Evolutionary conservation across 2,888 invertebrate species (phyloP).

Genomic region (Stenichneumon culpator): DNA sequence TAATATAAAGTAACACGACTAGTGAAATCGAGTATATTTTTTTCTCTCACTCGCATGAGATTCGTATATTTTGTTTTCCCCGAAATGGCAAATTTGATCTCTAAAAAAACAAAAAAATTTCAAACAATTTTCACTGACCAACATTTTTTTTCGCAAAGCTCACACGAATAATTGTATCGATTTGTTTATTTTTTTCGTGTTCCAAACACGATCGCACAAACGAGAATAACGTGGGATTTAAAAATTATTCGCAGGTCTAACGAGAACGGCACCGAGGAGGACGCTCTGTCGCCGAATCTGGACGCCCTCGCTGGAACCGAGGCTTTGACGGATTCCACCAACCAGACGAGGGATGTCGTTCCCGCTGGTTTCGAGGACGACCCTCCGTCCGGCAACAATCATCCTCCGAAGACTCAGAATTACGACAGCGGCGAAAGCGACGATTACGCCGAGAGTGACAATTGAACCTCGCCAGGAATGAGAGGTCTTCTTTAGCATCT

Average conservation of each 20-base stretch:
- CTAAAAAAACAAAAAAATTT: constrained; percentile 9
- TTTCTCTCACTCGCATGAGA: constrained; percentile 49
- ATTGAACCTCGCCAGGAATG: constrained; percentile 70
- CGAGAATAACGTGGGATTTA: constrained; percentile 14
- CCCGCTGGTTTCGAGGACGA: constrained; percentile 53
- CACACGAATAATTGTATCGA: constrained; percentile 52
- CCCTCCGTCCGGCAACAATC: constrained; percentile 43
- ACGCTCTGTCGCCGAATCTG: constrained; percentile 89
- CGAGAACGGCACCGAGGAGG: constrained; percentile 86
- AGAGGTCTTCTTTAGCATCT: neutral
- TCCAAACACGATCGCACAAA: neutral
- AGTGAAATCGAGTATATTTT: constrained; percentile 17
- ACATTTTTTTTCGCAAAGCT: constrained; percentile 49
- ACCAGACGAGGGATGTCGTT: constrained; percentile 37
- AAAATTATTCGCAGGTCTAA: constrained; percentile 75
- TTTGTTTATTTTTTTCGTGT: neutral
- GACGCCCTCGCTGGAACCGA: constrained; percentile 86
- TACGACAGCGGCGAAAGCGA: constrained; percentile 84
- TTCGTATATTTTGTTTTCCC: constrained; percentile 21
- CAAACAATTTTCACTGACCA: constrained; percentile 42
- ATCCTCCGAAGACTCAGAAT: constrained; percentile 75
- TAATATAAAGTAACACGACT: constrained; percentile 53
- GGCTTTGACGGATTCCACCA: constrained; percentile 46
- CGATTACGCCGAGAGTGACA: constrained; percentile 84
- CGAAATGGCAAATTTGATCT: constrained; percentile 28